phyloP scores from a whole-genome alignment of 2,888 invertebrate genomes.

The Lepidochitona cinerea region DNA sequence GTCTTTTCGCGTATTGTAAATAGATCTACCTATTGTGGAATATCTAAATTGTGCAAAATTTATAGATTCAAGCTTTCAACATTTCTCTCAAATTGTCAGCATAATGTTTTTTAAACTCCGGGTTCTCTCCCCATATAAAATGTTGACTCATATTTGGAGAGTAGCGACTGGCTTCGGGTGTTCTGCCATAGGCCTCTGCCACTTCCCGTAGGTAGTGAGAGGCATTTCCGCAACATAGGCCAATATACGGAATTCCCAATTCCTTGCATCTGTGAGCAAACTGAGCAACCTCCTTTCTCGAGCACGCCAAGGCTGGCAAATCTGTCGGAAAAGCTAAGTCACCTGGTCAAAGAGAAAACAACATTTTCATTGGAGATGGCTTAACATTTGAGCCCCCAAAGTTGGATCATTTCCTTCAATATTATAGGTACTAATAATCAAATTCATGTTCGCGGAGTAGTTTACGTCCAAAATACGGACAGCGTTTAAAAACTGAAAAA shows the following conservation, averaged over 20 bases:
- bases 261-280: constrained; percentile 32
- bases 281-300: constrained; percentile 23
- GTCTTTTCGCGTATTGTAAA: no score
- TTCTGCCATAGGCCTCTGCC: constrained; percentile 39
- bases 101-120: not conserved
- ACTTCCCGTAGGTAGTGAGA: constrained; percentile 32
- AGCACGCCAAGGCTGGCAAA: constrained; percentile 20
- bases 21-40: no score
- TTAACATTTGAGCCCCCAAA: not conserved
- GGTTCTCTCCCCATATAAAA: constrained; percentile 15
- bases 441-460: no score
- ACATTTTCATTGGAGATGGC: not conserved
- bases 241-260: constrained; percentile 38
- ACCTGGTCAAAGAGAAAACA: not conserved
- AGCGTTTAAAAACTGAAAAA: no score
- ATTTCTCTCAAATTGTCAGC: not conserved
- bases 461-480: no score
- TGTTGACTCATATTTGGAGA: constrained; percentile 28
- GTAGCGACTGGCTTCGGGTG: constrained; percentile 27
- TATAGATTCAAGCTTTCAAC: not conserved
- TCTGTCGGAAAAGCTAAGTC: constrained; percentile 10
- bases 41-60: no score
- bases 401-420: not conserved
- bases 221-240: constrained; percentile 44
- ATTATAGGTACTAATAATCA: not conserved